Percentiles rank a stretch among this genome's conserved stretches.
Evolutionary conservation across 2,888 invertebrate species (phyloP).

Genomic region (Maniola hyperantus): DNA sequence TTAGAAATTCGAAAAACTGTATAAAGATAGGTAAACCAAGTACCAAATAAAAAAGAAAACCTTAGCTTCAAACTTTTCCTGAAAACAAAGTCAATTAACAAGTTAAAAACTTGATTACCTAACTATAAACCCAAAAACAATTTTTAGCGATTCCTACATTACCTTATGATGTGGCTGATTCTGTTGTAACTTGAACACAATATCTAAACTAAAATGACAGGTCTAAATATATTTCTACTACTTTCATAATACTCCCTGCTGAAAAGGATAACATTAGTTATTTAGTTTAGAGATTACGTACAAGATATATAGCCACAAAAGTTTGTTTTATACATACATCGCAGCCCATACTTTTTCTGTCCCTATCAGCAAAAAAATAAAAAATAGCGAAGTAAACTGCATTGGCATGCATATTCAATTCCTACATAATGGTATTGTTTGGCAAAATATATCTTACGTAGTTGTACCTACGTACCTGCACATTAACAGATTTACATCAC

Average conservation of each 20-base stretch:
- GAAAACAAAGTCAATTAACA: constrained; percentile 13
- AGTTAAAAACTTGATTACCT: constrained; percentile 44
- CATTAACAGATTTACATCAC: not conserved
- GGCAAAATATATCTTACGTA: not conserved
- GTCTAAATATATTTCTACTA: no score
- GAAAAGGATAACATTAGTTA: no score
- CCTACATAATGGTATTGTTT: not conserved
- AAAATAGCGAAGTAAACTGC: not conserved
- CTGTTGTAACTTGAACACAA: no score
- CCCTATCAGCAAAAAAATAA: not conserved
- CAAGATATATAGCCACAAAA: no score
- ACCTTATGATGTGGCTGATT: no score
- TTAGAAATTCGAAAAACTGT: constrained; percentile 11
- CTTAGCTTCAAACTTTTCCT: not conserved
- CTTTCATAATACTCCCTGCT: no score
- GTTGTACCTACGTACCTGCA: not conserved
- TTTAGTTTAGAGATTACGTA: no score
- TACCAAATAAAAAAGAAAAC: no score
- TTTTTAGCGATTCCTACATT: not conserved
- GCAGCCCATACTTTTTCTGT: not conserved
- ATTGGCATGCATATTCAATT: not conserved
- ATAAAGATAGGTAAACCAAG: not conserved
- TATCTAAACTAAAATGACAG: no score
- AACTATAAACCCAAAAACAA: constrained; percentile 27
- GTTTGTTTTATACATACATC: no score